Conservation (phyloP, 2,797 vertebrate species). For the Onychomys torridus region DNA sequence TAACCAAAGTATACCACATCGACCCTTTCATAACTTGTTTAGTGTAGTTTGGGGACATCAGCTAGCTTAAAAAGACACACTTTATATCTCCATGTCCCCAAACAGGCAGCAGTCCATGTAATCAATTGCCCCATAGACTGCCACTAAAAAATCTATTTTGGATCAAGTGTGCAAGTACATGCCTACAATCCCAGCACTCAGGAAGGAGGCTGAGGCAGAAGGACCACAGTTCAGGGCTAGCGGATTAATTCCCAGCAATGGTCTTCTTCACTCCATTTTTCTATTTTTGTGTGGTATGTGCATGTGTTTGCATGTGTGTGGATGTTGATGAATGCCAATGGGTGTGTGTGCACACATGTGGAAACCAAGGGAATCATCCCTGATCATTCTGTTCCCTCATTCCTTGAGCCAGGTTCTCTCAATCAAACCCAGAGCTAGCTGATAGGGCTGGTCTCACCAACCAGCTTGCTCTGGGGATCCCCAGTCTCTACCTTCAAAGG, state of each 20-base stretch:
- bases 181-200: not conserved
- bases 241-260: not conserved
- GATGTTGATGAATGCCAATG: no score
- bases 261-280: not conserved
- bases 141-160: constrained; percentile 28
- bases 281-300: not conserved
- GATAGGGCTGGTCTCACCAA: no score
- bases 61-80: not conserved
- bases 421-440: not conserved
- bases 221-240: not conserved
- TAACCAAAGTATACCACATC: constrained; percentile 42
- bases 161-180: not conserved
- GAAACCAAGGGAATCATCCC: not conserved
- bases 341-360: not conserved
- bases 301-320: not conserved
- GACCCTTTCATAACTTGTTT: constrained; percentile 22
- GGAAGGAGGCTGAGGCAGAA: not conserved
- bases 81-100: constrained; percentile 26
- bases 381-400: not conserved
- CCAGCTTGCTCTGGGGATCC: not conserved
- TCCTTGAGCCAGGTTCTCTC: not conserved
- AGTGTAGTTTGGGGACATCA: not conserved
- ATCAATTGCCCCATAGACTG: not conserved
- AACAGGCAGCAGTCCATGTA: not conserved
- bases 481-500: not conserved